A percentile compares a stretch with the other conserved stretches of the same genome.
Evolutionary conservation across 1,140 invertebrate genomes (phyloP).

Genomic region (Hormaphis cornu): DNA sequence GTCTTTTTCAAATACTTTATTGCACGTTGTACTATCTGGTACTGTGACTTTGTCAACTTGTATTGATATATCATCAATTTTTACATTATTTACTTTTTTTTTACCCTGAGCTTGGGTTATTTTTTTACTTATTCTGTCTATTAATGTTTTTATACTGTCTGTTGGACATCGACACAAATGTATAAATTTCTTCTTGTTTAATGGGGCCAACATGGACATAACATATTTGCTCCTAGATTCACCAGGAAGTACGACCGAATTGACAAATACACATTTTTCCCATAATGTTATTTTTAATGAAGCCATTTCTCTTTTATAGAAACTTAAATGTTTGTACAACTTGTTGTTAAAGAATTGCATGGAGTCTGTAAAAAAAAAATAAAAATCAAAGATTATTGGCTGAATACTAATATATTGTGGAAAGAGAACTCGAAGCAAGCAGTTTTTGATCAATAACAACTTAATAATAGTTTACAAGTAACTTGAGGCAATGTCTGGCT

Average conservation of each 20-base stretch:
- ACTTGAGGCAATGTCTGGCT: no score
- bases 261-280: slow-evolving; percentile 4
- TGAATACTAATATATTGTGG: no score
- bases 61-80: neutral
- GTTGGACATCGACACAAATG: neutral
- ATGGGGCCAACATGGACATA: neutral
- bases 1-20: neutral
- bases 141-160: neutral
- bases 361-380: neutral
- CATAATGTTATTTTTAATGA: neutral
- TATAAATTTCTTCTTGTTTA: neutral
- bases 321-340: neutral
- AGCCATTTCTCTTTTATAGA: neutral
- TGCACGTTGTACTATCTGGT: neutral
- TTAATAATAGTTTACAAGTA: no score
- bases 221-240: neutral
- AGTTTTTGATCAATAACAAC: no score
- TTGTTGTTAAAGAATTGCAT: slow-evolving; percentile 3
- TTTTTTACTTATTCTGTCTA: neutral
- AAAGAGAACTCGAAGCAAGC: no score
- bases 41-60: neutral
- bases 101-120: neutral
- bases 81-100: neutral
- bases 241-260: neutral
- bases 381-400: no score